phyloP scores from a whole-genome alignment of 2,888 invertebrate species.

The Meiosimyza decipiens region DNA sequence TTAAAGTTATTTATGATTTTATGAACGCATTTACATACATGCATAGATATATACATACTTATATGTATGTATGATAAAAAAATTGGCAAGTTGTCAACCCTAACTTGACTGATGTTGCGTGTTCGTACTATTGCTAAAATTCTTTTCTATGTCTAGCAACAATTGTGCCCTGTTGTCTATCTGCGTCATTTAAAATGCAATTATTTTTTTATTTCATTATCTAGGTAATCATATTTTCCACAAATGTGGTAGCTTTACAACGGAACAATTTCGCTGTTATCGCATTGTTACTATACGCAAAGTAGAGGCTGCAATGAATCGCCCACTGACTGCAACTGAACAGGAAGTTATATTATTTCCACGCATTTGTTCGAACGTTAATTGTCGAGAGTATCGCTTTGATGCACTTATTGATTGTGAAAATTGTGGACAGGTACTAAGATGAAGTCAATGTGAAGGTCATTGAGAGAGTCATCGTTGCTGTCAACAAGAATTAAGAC shows the following conservation, averaged over 20 bases:
- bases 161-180: too few relatives aligned
- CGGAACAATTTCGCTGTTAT: slow-evolving; percentile 73
- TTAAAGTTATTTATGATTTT: too few relatives aligned
- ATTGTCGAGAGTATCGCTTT: slow-evolving; percentile 71
- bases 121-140: too few relatives aligned
- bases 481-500: too few relatives aligned
- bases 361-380: slow-evolving; percentile 70
- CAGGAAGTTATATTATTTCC: slow-evolving; percentile 78
- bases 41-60: too few relatives aligned
- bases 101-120: too few relatives aligned
- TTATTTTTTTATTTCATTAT: slow-evolving; percentile 11
- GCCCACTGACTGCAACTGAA: slow-evolving; percentile 74
- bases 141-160: too few relatives aligned
- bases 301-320: slow-evolving; percentile 71
- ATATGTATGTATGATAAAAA: too few relatives aligned
- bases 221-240: slow-evolving; percentile 71
- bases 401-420: slow-evolving; percentile 69
- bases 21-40: too few relatives aligned
- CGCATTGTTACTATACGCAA: slow-evolving; percentile 74
- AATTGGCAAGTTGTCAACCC: too few relatives aligned
- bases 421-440: slow-evolving; percentile 70
- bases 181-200: too few relatives aligned
- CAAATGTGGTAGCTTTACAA: slow-evolving; percentile 66
- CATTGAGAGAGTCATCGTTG: not conserved
- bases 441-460: too few relatives aligned